Evolutionary conservation across 2,888 invertebrate species (phyloP).

Genomic region (Ophioninae sp.): DNA sequence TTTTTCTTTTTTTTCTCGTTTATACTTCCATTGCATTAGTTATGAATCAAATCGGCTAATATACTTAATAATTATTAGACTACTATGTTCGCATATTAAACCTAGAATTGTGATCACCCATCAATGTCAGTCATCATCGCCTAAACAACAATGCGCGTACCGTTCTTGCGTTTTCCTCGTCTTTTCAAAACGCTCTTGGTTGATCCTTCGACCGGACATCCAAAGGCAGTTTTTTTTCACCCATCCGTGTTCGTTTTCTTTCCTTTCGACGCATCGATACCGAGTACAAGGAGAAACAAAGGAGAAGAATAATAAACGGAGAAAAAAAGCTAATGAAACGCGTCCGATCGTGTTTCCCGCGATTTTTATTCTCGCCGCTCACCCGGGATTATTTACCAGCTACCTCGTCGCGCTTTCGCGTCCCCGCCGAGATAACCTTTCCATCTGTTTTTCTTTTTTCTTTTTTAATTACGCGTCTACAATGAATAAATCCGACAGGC

Average conservation of each 20-base stretch:
- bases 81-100: conserved; percentile 77
- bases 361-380: conserved; percentile 36
- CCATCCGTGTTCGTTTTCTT: conserved; percentile 6
- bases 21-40: conserved; percentile 79
- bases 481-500: conserved; percentile 45
- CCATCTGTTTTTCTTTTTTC: conserved; percentile 21
- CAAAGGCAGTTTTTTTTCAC: conserved; percentile 42
- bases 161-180: conserved; percentile 9
- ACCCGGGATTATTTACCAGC: background rate
- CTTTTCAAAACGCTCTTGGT: background rate
- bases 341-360: conserved; percentile 34
- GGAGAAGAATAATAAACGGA: conserved; percentile 64
- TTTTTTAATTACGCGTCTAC: conserved; percentile 33
- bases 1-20: conserved; percentile 57
- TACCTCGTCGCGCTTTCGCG: conserved; percentile 2
- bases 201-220: conserved; percentile 6
- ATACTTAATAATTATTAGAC: conserved; percentile 81
- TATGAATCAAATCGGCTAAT: conserved; percentile 81
- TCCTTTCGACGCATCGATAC: conserved; percentile 38
- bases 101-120: conserved; percentile 81
- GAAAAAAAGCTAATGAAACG: conserved; percentile 60
- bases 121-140: conserved; percentile 80
- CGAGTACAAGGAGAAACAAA: conserved; percentile 57
- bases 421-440: conserved; percentile 44
- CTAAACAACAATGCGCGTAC: conserved; percentile 75